Evolutionary conservation across 2,797 vertebrate genomes (phyloP).

Genomic region (Chaetophractus vellerosus): DNA sequence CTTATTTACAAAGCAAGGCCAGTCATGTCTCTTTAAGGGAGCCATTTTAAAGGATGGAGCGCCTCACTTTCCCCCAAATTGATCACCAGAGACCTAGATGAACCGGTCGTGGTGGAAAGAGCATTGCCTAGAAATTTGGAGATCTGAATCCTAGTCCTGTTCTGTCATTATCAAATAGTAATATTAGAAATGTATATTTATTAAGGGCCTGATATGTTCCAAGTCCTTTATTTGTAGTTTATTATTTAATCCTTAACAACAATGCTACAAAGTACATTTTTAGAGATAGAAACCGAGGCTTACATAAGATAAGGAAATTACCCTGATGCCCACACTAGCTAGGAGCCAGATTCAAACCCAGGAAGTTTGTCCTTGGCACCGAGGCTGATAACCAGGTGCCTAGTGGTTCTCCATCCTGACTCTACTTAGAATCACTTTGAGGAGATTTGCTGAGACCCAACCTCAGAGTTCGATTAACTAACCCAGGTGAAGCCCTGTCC

Average conservation of each 20-base stretch:
- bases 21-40: background rate
- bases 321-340: background rate
- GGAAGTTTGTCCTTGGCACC: background rate
- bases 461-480: background rate
- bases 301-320: background rate
- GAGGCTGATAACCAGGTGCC: background rate
- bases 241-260: background rate
- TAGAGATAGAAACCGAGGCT: background rate
- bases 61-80: background rate
- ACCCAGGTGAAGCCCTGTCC: background rate
- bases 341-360: background rate
- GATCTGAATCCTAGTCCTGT: background rate
- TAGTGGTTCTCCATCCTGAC: background rate
- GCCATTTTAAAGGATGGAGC: background rate
- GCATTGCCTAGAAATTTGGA: background rate
- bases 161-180: background rate
- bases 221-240: background rate
- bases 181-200: background rate
- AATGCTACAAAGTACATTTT: background rate
- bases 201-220: background rate
- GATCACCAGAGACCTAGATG: background rate
- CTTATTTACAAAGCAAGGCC: constrained; percentile 2
- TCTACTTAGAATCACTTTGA: background rate
- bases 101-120: background rate
- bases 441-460: background rate